Base-by-base conservation (phyloP, 2,797 vertebrate species). In the Tinamus major region DNA sequence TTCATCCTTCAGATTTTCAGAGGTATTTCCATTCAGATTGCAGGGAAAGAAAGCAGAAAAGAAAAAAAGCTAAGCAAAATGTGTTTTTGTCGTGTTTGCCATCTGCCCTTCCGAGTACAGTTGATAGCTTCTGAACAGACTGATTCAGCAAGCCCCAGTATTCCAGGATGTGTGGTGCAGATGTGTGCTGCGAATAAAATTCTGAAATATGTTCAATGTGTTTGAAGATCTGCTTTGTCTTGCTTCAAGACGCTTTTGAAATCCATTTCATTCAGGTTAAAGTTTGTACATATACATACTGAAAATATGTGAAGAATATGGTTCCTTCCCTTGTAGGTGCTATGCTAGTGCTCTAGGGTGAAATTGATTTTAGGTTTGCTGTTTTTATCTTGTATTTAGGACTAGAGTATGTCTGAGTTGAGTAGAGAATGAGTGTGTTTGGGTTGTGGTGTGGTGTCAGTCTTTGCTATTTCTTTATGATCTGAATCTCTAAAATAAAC, bases 231-330 rank as follows among this genome's bases (percentile, higher is more conserved):
- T 61, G 4, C 8, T 70, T 58, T 53, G 15, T 79, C 51, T 44
- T 80, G 2, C 55, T 72, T 72, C 39, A 84, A 33, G 63, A 59
- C 8, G 9, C 51, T 37, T 85, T 18, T 55, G 33, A 72, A 90
- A 83, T 69, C 26, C 55, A 9, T 92, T 95, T 92, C 18, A n/a
- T 62, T 79, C 23, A 94, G n/a, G 23, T 65, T 79, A 33, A 93
- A 27, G 77, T 56, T 76, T 56, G 61, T 85, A 90, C 77, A 59
- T 14, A 3, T 29, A 8, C 20, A 4, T 21, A 2, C 37, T 0
- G 2, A 29, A 59, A 83, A 35, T 14, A 59, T 6, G 7, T 62
- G 49, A 42, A 56, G 46, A 81, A 23, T 75, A 5, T 31, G 0
- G 0, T 58, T 79, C 19, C 46, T 23, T 67, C 53, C 44, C 23